These are phyloP conservation scores for Diarsia brunnea DNA, from an alignment of 2,888 invertebrate genomes.

Conservation along the genomic window DNA sequence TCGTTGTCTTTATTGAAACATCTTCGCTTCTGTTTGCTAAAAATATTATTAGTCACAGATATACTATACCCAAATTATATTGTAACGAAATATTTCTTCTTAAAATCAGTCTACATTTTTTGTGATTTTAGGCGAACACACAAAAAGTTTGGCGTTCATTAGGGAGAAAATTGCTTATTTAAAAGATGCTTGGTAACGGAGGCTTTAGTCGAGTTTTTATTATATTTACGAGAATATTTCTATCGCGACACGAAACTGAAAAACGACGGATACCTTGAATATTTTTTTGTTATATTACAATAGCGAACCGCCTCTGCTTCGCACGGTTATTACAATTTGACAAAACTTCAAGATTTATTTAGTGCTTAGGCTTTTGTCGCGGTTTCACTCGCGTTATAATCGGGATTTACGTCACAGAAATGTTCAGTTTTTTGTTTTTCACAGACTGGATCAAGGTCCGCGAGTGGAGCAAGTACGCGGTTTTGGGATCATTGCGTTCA, in stretches of 20 bases:
- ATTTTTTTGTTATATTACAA: slow-evolving; percentile 7
- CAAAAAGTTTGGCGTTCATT: slow-evolving; percentile 51
- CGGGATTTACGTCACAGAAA: background rate
- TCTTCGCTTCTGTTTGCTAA: no score
- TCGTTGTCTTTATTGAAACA: no score
- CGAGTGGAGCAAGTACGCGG: no score
- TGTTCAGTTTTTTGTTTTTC: background rate
- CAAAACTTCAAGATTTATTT: slow-evolving; percentile 3
- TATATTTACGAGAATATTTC: slow-evolving; percentile 54
- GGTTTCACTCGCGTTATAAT: background rate
- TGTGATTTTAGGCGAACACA: slow-evolving; percentile 43
- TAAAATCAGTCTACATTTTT: slow-evolving; percentile 18
- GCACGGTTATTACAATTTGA: background rate
- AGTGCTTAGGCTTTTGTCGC: background rate
- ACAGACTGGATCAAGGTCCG: no score
- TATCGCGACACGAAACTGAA: slow-evolving; percentile 11
- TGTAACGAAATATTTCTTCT: slow-evolving; percentile 9
- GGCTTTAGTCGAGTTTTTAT: slow-evolving; percentile 56
- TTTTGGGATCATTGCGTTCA: no score
- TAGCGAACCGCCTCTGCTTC: background rate
- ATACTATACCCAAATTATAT: slow-evolving; percentile 19
- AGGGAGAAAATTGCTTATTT: slow-evolving; percentile 61
- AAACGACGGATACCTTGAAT: slow-evolving; percentile 7
- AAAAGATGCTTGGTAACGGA: slow-evolving; percentile 52
- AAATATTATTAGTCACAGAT: background rate